These are phyloP conservation scores for Syncerus caffer DNA, from an alignment of 2,797 vertebrate genomes.

Conservation along the genomic window DNA sequence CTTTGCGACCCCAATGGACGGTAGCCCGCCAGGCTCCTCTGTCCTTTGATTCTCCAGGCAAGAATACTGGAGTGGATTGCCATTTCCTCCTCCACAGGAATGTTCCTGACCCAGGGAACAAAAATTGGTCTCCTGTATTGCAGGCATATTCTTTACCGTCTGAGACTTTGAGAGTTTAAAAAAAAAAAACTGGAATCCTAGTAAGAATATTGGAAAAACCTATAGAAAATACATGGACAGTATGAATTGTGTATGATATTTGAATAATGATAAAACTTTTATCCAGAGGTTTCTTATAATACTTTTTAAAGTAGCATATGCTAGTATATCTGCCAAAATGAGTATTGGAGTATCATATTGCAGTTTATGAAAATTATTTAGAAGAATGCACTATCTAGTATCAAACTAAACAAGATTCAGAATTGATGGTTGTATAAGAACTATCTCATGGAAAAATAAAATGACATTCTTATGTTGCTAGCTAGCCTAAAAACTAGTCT, in stretches of 20 bases:
- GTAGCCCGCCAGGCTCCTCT: not conserved
- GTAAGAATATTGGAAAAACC: not conserved
- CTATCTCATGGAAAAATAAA: conserved; percentile 16
- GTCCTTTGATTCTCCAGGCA: not conserved
- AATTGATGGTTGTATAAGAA: not conserved
- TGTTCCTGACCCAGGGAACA: not conserved
- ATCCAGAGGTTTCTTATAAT: not conserved
- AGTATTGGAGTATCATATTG: not conserved
- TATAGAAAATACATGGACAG: not conserved
- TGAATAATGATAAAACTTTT: conserved; percentile 2
- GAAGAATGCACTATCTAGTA: not conserved
- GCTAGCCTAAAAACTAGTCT: not conserved
- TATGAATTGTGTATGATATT: not conserved
- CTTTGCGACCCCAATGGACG: not conserved
- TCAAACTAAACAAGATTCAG: not conserved
- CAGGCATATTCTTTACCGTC: not conserved
- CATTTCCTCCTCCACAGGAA: not conserved
- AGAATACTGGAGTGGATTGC: not conserved
- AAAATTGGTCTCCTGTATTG: not conserved
- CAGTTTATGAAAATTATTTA: not conserved
- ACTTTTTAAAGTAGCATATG: not conserved
- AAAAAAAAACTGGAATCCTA: not conserved
- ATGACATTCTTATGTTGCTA: not conserved
- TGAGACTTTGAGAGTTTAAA: not conserved
- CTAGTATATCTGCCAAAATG: not conserved